A percentile compares a stretch with the other conserved stretches of the same genome.
Conservation (phyloP, 2,888 invertebrate genomes). For the Metellina segmentata region DNA sequence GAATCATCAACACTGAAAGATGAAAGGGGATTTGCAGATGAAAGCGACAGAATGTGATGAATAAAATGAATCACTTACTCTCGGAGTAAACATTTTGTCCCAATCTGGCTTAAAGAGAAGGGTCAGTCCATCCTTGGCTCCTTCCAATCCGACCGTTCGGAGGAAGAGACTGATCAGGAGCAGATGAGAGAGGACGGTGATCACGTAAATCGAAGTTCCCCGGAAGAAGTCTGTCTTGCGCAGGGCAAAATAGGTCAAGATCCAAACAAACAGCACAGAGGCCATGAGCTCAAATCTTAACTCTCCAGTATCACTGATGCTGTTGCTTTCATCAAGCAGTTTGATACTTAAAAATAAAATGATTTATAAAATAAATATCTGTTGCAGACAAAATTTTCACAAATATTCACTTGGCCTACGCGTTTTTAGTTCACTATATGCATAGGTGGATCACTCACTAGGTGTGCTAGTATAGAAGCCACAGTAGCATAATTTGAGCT, state of each 20-base stretch:
- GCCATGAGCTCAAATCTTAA: conserved; percentile 94
- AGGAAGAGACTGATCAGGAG: conserved; percentile 92
- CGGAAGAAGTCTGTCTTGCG: conserved; percentile 86
- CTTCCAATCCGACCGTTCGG: conserved; percentile 93
- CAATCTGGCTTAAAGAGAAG: conserved; percentile 94
- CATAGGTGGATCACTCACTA: too few relatives aligned
- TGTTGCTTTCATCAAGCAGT: conserved; percentile 91
- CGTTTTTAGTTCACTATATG: too few relatives aligned
- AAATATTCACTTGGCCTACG: too few relatives aligned
- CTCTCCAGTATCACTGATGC: conserved; percentile 90
- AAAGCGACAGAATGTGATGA: too few relatives aligned
- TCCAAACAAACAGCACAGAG: conserved; percentile 94
- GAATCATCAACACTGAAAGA: too few relatives aligned
- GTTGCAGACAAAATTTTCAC: background rate
- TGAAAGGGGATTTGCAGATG: too few relatives aligned
- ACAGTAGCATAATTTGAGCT: too few relatives aligned
- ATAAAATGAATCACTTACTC: conserved; percentile 82
- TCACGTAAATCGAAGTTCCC: conserved; percentile 90
- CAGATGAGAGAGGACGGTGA: conserved; percentile 94
- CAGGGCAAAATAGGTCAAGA: conserved; percentile 95
- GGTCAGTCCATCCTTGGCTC: conserved; percentile 90
- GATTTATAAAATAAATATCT: background rate
- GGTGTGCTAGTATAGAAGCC: too few relatives aligned
- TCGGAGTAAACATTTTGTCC: conserved; percentile 89
- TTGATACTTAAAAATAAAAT: conserved; percentile 85